Percentiles rank a stretch among this genome's conserved stretches.
These are phyloP conservation scores for Ptychobarbus kaznakovi DNA, from an alignment of 2,797 vertebrate species.

Conservation along the genomic window DNA sequence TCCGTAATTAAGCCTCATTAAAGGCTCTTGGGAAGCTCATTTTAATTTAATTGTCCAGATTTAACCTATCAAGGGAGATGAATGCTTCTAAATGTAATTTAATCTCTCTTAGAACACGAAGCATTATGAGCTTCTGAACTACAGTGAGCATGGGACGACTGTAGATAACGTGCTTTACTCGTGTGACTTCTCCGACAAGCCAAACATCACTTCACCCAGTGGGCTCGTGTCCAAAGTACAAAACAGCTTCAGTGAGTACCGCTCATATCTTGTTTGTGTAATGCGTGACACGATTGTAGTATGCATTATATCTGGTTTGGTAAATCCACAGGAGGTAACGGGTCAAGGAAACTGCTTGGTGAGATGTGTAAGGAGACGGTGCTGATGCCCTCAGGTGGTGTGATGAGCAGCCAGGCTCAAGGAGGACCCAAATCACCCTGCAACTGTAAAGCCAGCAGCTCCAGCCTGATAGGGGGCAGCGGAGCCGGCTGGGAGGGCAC, in stretches of 20 bases:
- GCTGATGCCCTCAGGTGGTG: slow-evolving; percentile 62
- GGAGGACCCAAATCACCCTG: slow-evolving; percentile 81
- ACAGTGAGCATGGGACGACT: slow-evolving; percentile 97
- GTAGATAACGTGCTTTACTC: slow-evolving; percentile 98
- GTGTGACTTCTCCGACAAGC: slow-evolving; percentile 98
- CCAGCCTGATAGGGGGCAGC: slow-evolving; percentile 94
- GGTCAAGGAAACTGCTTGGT: slow-evolving; percentile 84
- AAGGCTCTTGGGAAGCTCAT: background rate
- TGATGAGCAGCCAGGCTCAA: slow-evolving; percentile 89
- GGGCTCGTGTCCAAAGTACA: slow-evolving; percentile 95
- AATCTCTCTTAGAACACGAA: slow-evolving; percentile 88
- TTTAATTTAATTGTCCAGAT: background rate
- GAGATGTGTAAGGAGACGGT: slow-evolving; percentile 58
- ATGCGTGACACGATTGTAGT: background rate
- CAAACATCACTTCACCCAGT: slow-evolving; percentile 84
- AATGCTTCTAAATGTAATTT: background rate
- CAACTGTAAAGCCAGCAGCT: slow-evolving; percentile 96
- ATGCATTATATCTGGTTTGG: background rate
- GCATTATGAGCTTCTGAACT: slow-evolving; percentile 98
- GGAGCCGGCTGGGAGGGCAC: slow-evolving; percentile 98
- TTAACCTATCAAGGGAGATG: background rate
- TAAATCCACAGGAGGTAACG: slow-evolving; percentile 80
- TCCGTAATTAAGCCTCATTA: background rate
- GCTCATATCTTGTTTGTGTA: background rate
- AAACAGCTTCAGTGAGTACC: slow-evolving; percentile 92